Conservation (phyloP, 1,140 invertebrate species). For the Adelges cooleyi region DNA sequence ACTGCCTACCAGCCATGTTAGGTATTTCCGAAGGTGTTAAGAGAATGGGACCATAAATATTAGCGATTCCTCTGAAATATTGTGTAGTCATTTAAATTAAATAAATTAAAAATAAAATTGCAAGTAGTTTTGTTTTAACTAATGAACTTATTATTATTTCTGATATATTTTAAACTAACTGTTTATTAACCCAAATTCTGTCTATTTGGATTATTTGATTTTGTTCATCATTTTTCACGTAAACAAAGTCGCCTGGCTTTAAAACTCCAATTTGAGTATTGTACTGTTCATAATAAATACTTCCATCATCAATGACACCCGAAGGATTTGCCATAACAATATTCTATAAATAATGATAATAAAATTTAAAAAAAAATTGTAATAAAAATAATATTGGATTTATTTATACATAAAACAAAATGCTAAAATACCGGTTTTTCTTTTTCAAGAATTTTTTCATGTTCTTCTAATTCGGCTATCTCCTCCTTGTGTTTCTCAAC, state of each 20-base stretch:
- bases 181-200: slow-evolving; percentile 80
- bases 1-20: slow-evolving; percentile 60
- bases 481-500: slow-evolving; percentile 85
- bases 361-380: not conserved
- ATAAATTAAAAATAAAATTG: too few species aligned
- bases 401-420: not conserved
- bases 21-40: slow-evolving; percentile 76
- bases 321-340: slow-evolving; percentile 6
- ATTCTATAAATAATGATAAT: slow-evolving; percentile 19
- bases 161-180: slow-evolving; percentile 42
- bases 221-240: slow-evolving; percentile 57
- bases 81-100: slow-evolving; percentile 24
- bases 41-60: slow-evolving; percentile 87
- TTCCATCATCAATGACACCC: slow-evolving; percentile 48
- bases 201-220: slow-evolving; percentile 85
- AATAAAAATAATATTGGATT: not conserved
- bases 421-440: slow-evolving; percentile 48
- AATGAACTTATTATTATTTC: not conserved
- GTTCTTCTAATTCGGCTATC: slow-evolving; percentile 68
- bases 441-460: slow-evolving; percentile 64
- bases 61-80: slow-evolving; percentile 64
- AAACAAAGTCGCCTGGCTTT: slow-evolving; percentile 87
- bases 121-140: too few species aligned
- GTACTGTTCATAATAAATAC: slow-evolving; percentile 85
- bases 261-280: slow-evolving; percentile 70